These are phyloP conservation scores for Irena cyanogastra DNA, from an alignment of 2,113 vertebrate species.

Conservation along the genomic window DNA sequence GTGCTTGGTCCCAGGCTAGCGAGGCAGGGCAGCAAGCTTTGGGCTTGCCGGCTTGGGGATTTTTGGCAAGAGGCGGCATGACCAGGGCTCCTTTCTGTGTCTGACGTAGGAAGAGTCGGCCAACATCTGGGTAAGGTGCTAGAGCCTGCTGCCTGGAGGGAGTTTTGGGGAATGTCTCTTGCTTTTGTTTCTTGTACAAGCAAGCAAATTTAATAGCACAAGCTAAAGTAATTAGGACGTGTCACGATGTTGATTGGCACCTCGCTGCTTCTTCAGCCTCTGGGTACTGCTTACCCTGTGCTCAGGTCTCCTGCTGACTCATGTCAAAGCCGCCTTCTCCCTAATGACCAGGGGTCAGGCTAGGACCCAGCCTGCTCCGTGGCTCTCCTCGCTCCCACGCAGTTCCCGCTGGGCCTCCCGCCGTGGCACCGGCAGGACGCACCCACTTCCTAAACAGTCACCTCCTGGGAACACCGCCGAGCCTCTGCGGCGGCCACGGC, in stretches of 20 bases:
- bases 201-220: neutral
- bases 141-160: neutral
- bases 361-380: neutral
- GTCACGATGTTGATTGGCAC: neutral
- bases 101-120: neutral
- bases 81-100: neutral
- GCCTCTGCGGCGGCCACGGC: neutral
- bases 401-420: neutral
- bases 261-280: neutral
- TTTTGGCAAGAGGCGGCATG: neutral
- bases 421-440: neutral
- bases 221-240: neutral
- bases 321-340: neutral
- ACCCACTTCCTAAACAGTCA: constrained; percentile 63
- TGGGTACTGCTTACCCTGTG: neutral
- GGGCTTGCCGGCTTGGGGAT: neutral
- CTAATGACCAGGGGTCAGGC: neutral
- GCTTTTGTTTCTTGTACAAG: neutral
- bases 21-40: neutral
- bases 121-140: neutral
- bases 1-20: neutral
- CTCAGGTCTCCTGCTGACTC: constrained; percentile 15
- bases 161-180: constrained; percentile 19
- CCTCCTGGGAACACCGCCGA: constrained; percentile 17
- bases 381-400: constrained; percentile 9